phyloP scores from a whole-genome alignment of 2,888 invertebrate genomes.

The Lithophane leautieri region DNA sequence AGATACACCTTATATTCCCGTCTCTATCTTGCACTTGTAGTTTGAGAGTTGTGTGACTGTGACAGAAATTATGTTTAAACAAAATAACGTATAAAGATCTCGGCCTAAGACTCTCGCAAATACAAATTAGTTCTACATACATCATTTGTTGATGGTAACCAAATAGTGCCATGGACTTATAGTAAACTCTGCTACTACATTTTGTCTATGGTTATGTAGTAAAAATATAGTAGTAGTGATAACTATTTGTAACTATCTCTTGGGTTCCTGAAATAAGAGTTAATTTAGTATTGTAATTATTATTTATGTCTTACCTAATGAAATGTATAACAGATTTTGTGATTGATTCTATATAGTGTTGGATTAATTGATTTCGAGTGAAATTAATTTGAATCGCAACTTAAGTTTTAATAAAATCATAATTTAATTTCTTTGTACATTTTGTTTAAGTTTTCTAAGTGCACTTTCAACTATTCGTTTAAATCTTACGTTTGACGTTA shows the following conservation, averaged over 20 bases:
- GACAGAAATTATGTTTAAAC: not conserved
- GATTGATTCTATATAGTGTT: conserved; percentile 31
- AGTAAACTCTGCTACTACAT: not conserved
- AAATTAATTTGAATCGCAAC: conserved; percentile 48
- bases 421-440: conserved; percentile 10
- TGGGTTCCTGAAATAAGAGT: conserved; percentile 23
- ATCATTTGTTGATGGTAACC: not conserved
- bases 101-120: not conserved
- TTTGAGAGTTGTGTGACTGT: not conserved
- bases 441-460: conserved; percentile 23
- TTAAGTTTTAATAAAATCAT: conserved; percentile 17
- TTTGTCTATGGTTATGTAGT: conserved; percentile 6
- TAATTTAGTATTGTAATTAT: conserved; percentile 26
- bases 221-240: not conserved
- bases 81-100: not conserved
- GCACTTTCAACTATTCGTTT: conserved; percentile 48
- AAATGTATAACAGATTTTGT: conserved; percentile 28
- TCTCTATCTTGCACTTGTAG: not conserved
- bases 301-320: conserved; percentile 15
- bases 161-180: not conserved
- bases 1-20: not conserved
- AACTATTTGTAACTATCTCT: conserved; percentile 4
- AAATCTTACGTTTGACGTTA: conserved; percentile 13
- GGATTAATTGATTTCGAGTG: conserved; percentile 47
- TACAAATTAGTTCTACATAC: not conserved